A percentile compares a stretch with the other conserved stretches of the same genome.
phyloP scores from a whole-genome alignment of 2,113 vertebrate species.

The Pterocles orientalis region DNA sequence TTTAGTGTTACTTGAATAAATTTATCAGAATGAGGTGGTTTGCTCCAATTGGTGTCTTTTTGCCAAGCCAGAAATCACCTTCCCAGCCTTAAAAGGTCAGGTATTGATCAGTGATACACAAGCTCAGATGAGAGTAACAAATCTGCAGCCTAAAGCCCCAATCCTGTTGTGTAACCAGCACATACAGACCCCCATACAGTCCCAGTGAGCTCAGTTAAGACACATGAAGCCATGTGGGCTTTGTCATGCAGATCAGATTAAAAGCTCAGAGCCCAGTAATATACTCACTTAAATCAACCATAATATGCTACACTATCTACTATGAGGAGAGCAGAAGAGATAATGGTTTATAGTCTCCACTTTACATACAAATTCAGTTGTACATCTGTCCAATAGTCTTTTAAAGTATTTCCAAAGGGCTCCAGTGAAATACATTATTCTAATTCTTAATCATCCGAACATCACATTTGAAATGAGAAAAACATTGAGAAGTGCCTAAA shows the following conservation, averaged over 20 bases:
- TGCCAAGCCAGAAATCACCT: constrained; percentile 14
- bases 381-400: constrained; percentile 43
- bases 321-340: neutral
- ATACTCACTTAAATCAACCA: constrained; percentile 25
- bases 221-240: neutral
- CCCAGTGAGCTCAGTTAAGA: neutral
- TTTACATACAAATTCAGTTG: constrained; percentile 30
- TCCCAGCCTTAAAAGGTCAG: neutral
- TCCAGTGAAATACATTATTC: neutral
- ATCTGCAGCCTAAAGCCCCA: neutral
- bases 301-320: neutral
- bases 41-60: neutral
- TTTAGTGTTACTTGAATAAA: neutral
- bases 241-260: constrained; percentile 18
- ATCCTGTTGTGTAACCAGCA: rapidly evolving
- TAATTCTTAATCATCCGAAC: constrained; percentile 33
- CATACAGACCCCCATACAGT: rapidly evolving
- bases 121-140: neutral
- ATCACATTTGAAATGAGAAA: neutral
- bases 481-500: constrained; percentile 1
- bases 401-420: constrained; percentile 30
- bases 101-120: neutral
- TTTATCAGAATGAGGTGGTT: constrained; percentile 25
- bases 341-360: constrained; percentile 27
- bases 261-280: neutral